phyloP scores from a whole-genome alignment of 2,113 vertebrate species.

The Sinosuthora webbiana region DNA sequence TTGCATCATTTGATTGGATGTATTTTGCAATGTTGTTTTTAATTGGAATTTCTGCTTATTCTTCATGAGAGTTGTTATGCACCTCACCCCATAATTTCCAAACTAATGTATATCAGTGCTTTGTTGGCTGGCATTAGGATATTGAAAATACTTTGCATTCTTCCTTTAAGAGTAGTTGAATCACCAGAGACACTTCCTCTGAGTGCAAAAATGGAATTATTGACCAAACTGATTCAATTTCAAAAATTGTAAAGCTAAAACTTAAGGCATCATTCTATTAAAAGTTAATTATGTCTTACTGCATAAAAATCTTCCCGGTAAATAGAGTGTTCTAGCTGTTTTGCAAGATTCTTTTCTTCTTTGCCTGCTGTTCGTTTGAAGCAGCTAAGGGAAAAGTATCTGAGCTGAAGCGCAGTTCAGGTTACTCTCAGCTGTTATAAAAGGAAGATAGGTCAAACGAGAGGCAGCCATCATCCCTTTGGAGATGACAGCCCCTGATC shows the following conservation, averaged over 20 bases:
- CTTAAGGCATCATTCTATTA: neutral
- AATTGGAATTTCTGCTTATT: conserved; percentile 17
- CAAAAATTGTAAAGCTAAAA: neutral
- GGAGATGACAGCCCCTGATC: neutral
- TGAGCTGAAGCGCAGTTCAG: neutral
- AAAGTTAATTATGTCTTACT: neutral
- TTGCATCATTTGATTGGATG: neutral
- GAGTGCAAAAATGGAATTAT: neutral
- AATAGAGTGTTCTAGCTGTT: neutral
- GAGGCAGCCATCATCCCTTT: neutral
- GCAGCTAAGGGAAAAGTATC: neutral
- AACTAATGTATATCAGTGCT: neutral
- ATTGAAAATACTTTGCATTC: conserved; percentile 7
- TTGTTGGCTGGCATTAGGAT: neutral
- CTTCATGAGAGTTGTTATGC: neutral
- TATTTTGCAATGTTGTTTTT: conserved; percentile 22
- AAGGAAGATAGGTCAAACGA: conserved; percentile 26
- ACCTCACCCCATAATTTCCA: neutral
- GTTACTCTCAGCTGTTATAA: conserved; percentile 40
- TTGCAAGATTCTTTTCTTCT: neutral
- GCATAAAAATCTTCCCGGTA: neutral
- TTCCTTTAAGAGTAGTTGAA: neutral
- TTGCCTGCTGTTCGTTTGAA: neutral
- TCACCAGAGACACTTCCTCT: neutral
- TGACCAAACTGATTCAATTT: neutral